Evolutionary conservation across 2,888 invertebrate genomes (phyloP), one percentile per base, ranked within the genome.

Genomic region (Eudemis profundana): DNA sequence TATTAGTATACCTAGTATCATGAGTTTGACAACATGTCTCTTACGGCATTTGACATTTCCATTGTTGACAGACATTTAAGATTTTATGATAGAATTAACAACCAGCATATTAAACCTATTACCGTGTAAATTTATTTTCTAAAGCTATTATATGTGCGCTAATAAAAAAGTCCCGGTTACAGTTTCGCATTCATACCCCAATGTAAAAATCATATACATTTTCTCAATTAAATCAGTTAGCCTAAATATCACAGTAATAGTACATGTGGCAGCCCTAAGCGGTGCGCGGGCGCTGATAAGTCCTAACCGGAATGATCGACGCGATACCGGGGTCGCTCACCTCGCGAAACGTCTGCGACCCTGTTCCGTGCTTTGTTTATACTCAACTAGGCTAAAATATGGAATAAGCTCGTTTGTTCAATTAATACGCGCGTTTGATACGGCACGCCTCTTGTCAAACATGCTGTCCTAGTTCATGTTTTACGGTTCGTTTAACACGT

Each of bases 281-380:
- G 27, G 36, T n/a, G n/a, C 59, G 64, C 60, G 19, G 36, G 47
- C 66, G 56, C 49, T 79, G 85, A 85, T 85, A 87, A 83, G 78
- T 66, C 65, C 68, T 79, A 85, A 86, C 84, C 86, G 86, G 86
- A 85, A 82, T 88, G 80, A 84, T 85, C 75, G 82, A 69, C 71
- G 74, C 78, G 83, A 84, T 86, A 83, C 75, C 68, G 69, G 78
- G 89, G 89, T 90, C 91, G 82, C 78, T 87, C 84, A 90, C 90
- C 90, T 88, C 86, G 78, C 70, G 78, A 82, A 82, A 80, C 82
- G 85, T 85, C 86, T 85, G 82, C 80, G 88, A 79, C 88, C 85
- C 83, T 86, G 84, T 86, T 87, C 71, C 68, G 74, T 72, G 74
- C 83, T 84, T 83, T 85, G 83, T 83, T 83, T 83, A 81, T 71